phyloP scores from a whole-genome alignment of 2,888 invertebrate species.

The Entomobrya proxima region DNA sequence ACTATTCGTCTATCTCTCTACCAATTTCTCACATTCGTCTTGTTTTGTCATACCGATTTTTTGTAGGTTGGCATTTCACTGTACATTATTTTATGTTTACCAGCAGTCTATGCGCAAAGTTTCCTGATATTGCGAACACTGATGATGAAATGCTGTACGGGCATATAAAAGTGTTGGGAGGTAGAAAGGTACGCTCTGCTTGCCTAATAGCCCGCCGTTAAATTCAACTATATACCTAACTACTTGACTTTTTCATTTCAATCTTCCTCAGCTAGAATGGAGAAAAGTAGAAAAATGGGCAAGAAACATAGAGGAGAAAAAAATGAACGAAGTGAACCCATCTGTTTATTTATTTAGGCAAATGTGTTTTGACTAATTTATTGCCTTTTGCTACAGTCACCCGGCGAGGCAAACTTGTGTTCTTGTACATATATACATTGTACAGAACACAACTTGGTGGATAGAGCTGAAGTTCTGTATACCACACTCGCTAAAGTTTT shows the following conservation, averaged over 20 bases:
- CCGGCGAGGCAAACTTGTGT: conserved; percentile 14
- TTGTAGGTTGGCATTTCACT: conserved; percentile 10
- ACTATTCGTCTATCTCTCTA: conserved; percentile 39
- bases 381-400: conserved; percentile 66
- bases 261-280: conserved; percentile 46
- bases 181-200: too few species aligned
- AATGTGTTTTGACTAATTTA: conserved; percentile 73
- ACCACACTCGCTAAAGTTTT: conserved; percentile 33
- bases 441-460: background rate
- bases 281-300: conserved; percentile 21
- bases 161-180: too few species aligned
- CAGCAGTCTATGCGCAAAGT: background rate
- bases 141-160: too few species aligned
- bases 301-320: conserved; percentile 44
- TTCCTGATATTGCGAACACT: conserved; percentile 18
- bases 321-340: conserved; percentile 66
- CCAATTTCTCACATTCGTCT: conserved; percentile 60
- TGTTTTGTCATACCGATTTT: conserved; percentile 50
- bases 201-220: background rate
- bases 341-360: conserved; percentile 73
- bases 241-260: conserved; percentile 55
- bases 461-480: background rate
- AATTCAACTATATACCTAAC: conserved; percentile 1
- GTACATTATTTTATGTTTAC: background rate
- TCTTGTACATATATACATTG: background rate